Conservation (phyloP, 1,140 invertebrate species). For the Kradibia gibbosae region DNA sequence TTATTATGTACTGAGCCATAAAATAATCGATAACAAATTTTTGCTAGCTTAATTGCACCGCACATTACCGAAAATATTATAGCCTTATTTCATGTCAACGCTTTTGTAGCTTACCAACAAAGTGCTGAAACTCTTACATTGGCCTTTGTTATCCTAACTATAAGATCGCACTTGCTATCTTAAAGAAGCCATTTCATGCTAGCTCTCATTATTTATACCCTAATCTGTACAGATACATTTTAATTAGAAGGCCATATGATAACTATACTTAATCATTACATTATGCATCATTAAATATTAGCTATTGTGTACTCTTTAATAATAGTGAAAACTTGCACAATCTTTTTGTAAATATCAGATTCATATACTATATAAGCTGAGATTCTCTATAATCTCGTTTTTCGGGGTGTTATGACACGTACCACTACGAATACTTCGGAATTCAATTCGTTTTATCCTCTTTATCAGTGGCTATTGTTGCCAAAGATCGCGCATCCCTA, state of each 20-base stretch:
- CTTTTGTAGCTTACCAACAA: slow-evolving; percentile 9
- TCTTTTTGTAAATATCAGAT: background rate
- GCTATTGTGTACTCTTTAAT: background rate
- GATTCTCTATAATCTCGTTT: background rate
- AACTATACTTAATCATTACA: background rate
- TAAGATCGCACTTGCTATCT: background rate
- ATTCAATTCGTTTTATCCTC: background rate
- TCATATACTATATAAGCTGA: background rate
- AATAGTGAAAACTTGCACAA: background rate
- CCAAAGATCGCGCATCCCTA: background rate
- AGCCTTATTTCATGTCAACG: slow-evolving; percentile 27
- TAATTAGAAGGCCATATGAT: slow-evolving; percentile 8
- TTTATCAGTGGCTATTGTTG: background rate
- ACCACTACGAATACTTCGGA: background rate
- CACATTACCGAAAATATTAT: background rate
- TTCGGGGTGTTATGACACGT: background rate
- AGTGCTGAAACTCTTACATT: background rate
- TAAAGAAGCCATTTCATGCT: background rate
- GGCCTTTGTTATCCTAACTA: background rate
- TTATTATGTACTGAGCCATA: background rate
- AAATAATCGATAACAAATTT: slow-evolving; percentile 47
- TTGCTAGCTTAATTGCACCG: slow-evolving; percentile 26
- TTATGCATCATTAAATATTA: background rate
- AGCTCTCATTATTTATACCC: background rate
- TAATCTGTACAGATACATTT: background rate